phyloP scores from a whole-genome alignment of 2,888 invertebrate genomes.

The Eristalis tenax region DNA sequence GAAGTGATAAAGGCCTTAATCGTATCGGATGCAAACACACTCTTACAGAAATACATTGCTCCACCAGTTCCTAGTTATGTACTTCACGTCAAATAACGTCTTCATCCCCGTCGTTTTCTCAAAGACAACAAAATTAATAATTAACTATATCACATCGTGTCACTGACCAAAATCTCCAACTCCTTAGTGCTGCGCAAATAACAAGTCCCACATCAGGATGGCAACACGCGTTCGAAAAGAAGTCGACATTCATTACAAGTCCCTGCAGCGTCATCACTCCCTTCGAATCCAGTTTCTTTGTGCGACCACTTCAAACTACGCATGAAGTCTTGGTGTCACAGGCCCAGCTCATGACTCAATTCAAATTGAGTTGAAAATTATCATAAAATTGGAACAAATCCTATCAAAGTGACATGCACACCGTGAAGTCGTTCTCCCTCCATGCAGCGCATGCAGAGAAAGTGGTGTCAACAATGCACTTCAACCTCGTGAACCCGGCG shows the following conservation, averaged over 20 bases:
- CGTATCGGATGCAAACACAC: no score
- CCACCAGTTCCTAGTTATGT: no score
- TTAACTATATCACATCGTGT: no score
- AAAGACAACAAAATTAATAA: no score
- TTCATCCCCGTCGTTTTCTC: no score
- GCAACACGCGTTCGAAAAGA: no score
- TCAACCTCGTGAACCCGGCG: constrained; percentile 48
- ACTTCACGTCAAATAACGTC: no score
- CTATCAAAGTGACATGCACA: constrained; percentile 17
- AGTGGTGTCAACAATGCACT: constrained; percentile 56
- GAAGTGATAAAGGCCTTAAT: no score
- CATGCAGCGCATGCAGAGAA: constrained; percentile 16
- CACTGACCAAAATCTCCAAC: no score
- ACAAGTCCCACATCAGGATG: no score
- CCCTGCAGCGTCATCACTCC: not conserved
- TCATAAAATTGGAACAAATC: constrained; percentile 31
- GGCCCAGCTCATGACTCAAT: not conserved
- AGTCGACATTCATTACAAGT: not conserved
- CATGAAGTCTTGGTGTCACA: not conserved
- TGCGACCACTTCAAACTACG: not conserved
- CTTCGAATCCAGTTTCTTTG: not conserved
- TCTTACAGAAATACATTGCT: no score
- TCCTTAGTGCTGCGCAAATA: no score
- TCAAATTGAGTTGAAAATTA: constrained; percentile 28
- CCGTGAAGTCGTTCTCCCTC: not conserved